Base-by-base conservation (phyloP, 30 jellyfish, hydroid and myxozoan species). In the Clytia hemisphaerica region DNA sequence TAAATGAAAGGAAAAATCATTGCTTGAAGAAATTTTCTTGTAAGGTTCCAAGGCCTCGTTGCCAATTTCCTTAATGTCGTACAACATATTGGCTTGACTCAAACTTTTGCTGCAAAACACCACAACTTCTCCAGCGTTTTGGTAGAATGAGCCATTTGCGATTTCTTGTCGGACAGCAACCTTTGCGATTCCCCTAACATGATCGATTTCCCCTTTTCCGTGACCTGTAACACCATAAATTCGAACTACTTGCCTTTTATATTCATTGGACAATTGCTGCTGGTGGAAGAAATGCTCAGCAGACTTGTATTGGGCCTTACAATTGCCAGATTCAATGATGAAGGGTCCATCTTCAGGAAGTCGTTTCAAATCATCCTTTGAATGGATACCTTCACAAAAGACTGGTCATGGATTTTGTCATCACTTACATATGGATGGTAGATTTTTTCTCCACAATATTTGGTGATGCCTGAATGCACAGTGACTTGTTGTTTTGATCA, bases 381-480 rank as follows among this genome's bases (percentile, higher is more conserved):
- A 28, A 50, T 50, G 19, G 64, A 28, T 28, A 50, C 25, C 32
- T 50, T 33, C 64, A 50, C 64, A 50, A 50, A 50, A 33, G 64
- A 28, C 64, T 50, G 64, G 64, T 50, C 64, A 50, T 50, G 64
- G 19, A 50, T 33, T n/a, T n/a, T 28, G 19, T 28, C 25, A 50
- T 50, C 64, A 50, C 32, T n/a, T 33, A 50, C 64, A 33, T 50
- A 50, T 33, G 64, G 7, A n/a, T 50, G 64, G 26, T 50, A 50
- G 26, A 50, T 33, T 33, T 50, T 50, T 33, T 7, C 64, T 50
- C 64, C 64, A 50, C 64, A n/a, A n/a, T n/a, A n/a, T 33, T 50
- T 50, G 19, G 64, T 50, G 64, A 50, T 50, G 32, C 64, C 64
- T n/a, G 64, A 50, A 33, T 50, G 64, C 32, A 50, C 64, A n/a